Evolutionary conservation across 2,797 vertebrate species (phyloP).

Genomic region (Tangara arthus): DNA sequence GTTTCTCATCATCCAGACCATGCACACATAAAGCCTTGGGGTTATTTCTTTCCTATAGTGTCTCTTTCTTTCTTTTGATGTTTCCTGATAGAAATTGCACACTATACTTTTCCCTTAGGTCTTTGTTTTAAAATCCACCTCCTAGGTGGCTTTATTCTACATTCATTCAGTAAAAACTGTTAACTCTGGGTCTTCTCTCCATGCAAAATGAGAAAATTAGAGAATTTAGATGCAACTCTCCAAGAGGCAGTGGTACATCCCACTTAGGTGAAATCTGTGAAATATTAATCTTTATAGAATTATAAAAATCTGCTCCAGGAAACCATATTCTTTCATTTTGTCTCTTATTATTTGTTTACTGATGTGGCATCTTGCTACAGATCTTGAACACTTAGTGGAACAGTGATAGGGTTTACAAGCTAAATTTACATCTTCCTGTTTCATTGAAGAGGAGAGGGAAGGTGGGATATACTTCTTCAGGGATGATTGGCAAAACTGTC

Average conservation of each 20-base stretch:
- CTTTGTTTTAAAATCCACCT: not conserved
- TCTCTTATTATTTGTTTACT: not conserved
- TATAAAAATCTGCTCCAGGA: not conserved
- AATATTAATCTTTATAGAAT: not conserved
- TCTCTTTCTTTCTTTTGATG: not conserved
- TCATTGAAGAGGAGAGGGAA: not conserved
- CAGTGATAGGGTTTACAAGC: not conserved
- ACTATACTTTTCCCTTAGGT: not conserved
- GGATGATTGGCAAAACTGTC: not conserved
- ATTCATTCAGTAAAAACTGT: not conserved
- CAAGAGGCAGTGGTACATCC: not conserved
- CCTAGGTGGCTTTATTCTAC: not conserved
- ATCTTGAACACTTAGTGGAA: not conserved
- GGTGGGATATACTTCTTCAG: not conserved
- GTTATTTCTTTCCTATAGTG: not conserved
- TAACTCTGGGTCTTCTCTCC: not conserved
- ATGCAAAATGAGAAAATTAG: not conserved
- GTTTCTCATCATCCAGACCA: not conserved
- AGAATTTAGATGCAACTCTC: not conserved
- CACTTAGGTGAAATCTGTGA: not conserved
- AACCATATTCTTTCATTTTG: not conserved
- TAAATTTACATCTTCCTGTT: not conserved
- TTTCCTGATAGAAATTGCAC: not conserved
- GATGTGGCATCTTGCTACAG: not conserved
- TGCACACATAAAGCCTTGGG: not conserved